These are phyloP conservation scores for Diarsia rubi DNA, from an alignment of 2,888 invertebrate species.

Conservation along the genomic window DNA sequence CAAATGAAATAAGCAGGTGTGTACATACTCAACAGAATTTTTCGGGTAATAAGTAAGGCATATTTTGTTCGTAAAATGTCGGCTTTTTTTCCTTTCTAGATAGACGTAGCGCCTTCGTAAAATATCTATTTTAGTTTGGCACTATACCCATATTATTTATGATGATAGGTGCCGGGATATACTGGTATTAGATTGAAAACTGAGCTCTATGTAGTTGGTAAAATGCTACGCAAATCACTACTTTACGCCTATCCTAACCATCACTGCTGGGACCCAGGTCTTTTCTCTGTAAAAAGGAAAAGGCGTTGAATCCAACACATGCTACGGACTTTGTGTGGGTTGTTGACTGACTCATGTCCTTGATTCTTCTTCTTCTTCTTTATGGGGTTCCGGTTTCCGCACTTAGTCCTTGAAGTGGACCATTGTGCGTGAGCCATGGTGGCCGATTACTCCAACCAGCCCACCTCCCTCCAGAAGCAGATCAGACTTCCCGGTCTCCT, in stretches of 20 bases:
- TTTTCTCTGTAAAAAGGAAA: neutral
- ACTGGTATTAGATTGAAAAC: slow-evolving; percentile 9
- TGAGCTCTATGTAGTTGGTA: neutral
- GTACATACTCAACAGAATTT: slow-evolving; percentile 32
- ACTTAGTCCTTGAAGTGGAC: too few relatives aligned
- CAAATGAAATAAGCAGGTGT: slow-evolving; percentile 54
- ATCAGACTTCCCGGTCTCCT: too few relatives aligned
- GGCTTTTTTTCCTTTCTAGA: slow-evolving; percentile 14
- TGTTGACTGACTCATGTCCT: neutral
- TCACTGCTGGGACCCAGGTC: neutral
- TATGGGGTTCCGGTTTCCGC: too few relatives aligned
- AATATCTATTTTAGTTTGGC: slow-evolving; percentile 22
- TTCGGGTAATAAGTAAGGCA: slow-evolving; percentile 10
- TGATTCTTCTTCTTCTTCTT: too few relatives aligned
- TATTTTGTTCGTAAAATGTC: neutral
- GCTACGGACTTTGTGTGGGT: neutral
- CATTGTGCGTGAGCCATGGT: too few relatives aligned
- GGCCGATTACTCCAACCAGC: too few relatives aligned
- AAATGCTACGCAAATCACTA: neutral
- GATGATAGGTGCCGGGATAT: slow-evolving; percentile 18
- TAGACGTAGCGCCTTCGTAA: neutral
- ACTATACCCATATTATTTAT: slow-evolving; percentile 22
- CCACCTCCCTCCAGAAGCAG: too few relatives aligned
- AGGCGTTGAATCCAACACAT: neutral
- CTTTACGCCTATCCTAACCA: too few relatives aligned